Conservation (phyloP, 92 coral and sea anemone genomes). For the Micromussa lordhowensis region DNA sequence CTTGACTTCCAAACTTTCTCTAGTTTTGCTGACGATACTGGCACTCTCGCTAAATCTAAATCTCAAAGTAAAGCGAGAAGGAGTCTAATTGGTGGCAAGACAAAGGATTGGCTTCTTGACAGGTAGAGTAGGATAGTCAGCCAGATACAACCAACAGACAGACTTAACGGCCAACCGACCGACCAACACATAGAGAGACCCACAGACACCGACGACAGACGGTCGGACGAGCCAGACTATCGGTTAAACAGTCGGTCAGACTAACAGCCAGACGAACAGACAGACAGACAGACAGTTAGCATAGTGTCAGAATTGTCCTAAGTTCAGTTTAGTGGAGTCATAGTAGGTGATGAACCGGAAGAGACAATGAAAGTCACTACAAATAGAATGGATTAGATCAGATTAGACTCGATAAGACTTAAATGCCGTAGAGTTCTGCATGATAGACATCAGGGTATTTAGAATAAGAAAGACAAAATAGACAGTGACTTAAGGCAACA, state of each 20-base stretch:
- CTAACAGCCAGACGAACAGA: neutral
- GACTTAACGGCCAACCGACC: neutral
- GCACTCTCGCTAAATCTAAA: conserved; percentile 32
- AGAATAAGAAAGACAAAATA: neutral
- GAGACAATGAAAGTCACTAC: neutral
- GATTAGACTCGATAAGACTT: neutral
- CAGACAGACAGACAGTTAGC: neutral
- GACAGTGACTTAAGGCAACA: neutral
- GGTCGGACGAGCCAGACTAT: neutral
- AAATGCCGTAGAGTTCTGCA: neutral
- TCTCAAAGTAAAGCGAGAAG: conserved; percentile 27
- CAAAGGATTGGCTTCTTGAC: conserved; percentile 22
- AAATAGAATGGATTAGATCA: neutral
- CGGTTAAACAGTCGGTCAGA: neutral
- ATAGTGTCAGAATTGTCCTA: neutral
- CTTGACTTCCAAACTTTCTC: conserved; percentile 10
- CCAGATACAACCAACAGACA: neutral
- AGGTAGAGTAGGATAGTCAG: conserved; percentile 46
- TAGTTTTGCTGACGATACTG: conserved; percentile 39
- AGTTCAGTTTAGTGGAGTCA: neutral
- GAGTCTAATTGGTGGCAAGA: conserved; percentile 20
- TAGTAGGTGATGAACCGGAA: neutral
- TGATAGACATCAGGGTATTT: neutral
- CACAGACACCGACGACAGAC: neutral
- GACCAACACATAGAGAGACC: neutral